Evolutionary conservation across 1,140 invertebrate genomes (phyloP).

Genomic region (Eumaeus atala): DNA sequence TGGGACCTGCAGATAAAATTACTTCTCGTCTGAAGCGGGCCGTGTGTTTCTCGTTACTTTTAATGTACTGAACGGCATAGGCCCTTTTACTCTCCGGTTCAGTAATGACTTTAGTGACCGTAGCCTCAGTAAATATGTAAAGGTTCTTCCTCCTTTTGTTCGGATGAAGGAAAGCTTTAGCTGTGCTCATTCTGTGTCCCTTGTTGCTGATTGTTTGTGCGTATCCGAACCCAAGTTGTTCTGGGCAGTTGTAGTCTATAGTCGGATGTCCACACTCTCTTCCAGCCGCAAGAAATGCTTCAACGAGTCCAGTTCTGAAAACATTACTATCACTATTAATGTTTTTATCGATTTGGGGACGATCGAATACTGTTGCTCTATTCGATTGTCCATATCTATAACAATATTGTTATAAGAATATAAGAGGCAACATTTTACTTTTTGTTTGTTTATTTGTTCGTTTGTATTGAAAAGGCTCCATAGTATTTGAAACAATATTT

Average conservation of each 20-base stretch:
- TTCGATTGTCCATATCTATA: no score
- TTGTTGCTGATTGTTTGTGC: slow-evolving; percentile 79
- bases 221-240: slow-evolving; percentile 78
- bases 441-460: no score
- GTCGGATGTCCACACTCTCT: slow-evolving; percentile 75
- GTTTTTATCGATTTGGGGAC: no score
- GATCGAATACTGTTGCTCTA: no score
- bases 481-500: no score
- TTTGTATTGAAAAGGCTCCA: no score
- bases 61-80: slow-evolving; percentile 79
- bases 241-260: slow-evolving; percentile 80
- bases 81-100: slow-evolving; percentile 77
- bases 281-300: slow-evolving; percentile 79
- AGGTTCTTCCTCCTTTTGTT: slow-evolving; percentile 79
- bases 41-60: slow-evolving; percentile 58
- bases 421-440: no score
- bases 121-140: slow-evolving; percentile 75
- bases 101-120: slow-evolving; percentile 79
- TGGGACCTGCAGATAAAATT: slow-evolving; percentile 82
- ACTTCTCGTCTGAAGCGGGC: slow-evolving; percentile 79
- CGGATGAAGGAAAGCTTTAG: slow-evolving; percentile 76
- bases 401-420: no score
- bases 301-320: slow-evolving; percentile 71
- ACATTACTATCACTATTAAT: slow-evolving; percentile 1
- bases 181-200: slow-evolving; percentile 75